These are phyloP conservation scores for Montifringilla adamsi DNA, from an alignment of 2,113 vertebrate species.

Conservation along the genomic window DNA sequence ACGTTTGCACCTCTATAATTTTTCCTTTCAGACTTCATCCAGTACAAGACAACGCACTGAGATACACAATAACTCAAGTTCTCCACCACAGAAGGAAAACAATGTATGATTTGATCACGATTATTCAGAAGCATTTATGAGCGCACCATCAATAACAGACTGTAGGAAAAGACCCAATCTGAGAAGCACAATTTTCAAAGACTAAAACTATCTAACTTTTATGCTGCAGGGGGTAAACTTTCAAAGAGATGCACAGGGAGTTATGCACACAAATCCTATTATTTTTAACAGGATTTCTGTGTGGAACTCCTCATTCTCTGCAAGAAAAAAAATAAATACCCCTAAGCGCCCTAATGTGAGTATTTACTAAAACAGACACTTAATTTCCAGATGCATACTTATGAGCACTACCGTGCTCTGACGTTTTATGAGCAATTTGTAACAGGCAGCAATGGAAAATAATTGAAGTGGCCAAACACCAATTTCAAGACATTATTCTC, in stretches of 20 bases:
- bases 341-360: neutral
- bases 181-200: conserved; percentile 30
- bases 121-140: conserved; percentile 18
- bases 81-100: neutral
- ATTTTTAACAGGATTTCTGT: conserved; percentile 49
- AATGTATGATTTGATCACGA: neutral
- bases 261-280: conserved; percentile 45
- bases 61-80: neutral
- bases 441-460: neutral
- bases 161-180: conserved; percentile 6
- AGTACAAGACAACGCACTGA: neutral
- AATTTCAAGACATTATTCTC: neutral
- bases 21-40: neutral
- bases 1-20: neutral
- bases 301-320: neutral
- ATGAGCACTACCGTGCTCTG: neutral
- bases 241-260: conserved; percentile 24
- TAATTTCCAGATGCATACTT: conserved; percentile 29
- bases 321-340: conserved; percentile 8
- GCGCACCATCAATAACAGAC: neutral
- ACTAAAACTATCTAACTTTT: conserved; percentile 30
- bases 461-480: neutral
- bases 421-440: neutral
- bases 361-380: conserved; percentile 46
- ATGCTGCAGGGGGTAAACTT: conserved; percentile 40